Evolutionary conservation across 2,113 vertebrate genomes (phyloP), one percentile per base, ranked within the genome.

Genomic region (Trogon surrucura): DNA sequence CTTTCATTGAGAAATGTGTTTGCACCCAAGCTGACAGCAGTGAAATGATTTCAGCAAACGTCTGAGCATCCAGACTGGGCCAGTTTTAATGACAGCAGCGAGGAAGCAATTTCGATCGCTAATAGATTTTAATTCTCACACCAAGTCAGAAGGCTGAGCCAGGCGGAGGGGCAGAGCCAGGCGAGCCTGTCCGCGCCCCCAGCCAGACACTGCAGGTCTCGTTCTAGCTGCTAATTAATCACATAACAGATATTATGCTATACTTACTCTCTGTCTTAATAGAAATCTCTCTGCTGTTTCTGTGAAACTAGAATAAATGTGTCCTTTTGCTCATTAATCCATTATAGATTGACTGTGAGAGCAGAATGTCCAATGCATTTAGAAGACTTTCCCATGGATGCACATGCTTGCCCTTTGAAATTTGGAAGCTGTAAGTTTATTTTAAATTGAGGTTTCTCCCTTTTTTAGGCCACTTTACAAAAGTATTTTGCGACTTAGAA

Each of bases 301-400:
- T 95, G 17, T 95, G 93, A 87, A 93, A 84, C n/a, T 34, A 83
- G 91, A 80, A 81, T 95, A 97, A 97, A 95, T 58, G 54, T 77
- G 11, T 96, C 61, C 96, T 88, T 96, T 96, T 95, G 65, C 91
- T 96, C 92, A 73, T 92, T 96, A 91, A 95, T 97, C 29, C 91
- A 58, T 97, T 98, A 23, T 97, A 99, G 99, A 97, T 97, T 99
- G 97, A 99, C 99, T 25, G 99, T 99, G 97, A 98, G 99, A 85
- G 99, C 99, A 16, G 99, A 99, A 94, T 99, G 99, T 73, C 99
- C 99, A 69, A 99, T 99, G 99, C 99, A 99, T 88, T 98, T 99
- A 89, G 99, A 99, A 97, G 99, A 99, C 93, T 99, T 99, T 95
- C 99, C 99, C 2, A 99, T 99, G 99, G 99, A 99, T 64, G 98